Evolutionary conservation across 1,140 invertebrate species (phyloP), one percentile per base, ranked within the genome.

Genomic region (Cotesia chilonis): DNA sequence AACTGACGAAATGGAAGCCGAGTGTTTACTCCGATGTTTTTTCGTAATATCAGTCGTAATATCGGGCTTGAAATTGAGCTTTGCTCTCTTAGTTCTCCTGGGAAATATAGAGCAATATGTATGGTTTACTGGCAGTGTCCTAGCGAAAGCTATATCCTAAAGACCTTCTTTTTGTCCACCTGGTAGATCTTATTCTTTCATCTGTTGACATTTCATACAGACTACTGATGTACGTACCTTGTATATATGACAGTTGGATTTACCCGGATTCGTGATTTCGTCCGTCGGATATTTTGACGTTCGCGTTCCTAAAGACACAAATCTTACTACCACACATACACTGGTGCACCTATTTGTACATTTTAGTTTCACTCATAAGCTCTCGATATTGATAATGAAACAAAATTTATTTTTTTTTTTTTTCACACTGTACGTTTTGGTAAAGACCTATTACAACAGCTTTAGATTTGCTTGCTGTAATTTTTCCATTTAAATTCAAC

Each of bases 101-200:
- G 81, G 82, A 83, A 82, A 84, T 82, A 81, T 71, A 74, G 74
- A 77, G 76, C 75, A 70, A 79, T 77, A 76, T 74, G 70, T 75
- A 74, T 52, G 47, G 61, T 41, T 41, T 20, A 10, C 61, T 67
- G 41, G n/a, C 14, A n/a, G 63, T 10, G 41, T 41, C 10, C 66
- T 14, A 57, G 64, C 38, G 17, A 59, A 51, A 67, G 36, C n/a
- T 59, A 59, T 20, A 59, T 59, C 20, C 37, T 20, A 14, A 17
- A 12, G 51, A n/a, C 12, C 12, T 52, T 66, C 47, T 17, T 66
- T 14, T 51, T 17, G 72, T 69, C 61, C 70, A 72, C 70, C 38
- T 70, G 68, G 63, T 74, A 28, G 28, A 70, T 36, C 61, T 74
- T 57, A 74, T 74, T 74, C 67, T 65, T 37, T 65, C 70, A 28